Base-by-base conservation (phyloP, 2,888 invertebrate genomes). In the Luperina nickerlii region DNA sequence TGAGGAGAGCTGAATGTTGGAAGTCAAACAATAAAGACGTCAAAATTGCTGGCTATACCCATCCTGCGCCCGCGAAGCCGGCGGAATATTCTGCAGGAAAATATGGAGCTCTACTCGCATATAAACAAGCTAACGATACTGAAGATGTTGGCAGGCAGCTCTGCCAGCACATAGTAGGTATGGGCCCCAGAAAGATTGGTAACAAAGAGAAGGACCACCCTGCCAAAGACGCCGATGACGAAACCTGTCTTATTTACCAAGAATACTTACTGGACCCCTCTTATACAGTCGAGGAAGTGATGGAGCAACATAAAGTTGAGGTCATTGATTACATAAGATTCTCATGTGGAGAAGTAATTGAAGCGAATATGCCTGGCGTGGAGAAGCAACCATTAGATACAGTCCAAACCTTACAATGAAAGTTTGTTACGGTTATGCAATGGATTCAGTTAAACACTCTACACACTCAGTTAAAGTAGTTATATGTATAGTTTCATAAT, bases 161-260 rank as follows among this genome's bases (percentile, higher is more conserved):
- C 13, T 99, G 99, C 92, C 99, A 99, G 93, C 99, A 99, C 92
- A 98, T 99, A 90, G 98, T 99, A 42, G 99, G 99, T 54, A 98
- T 99, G 97, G 98, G 98, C 90, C 99, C 99, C 0, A 94, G 91
- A 62, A 98, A 98, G 95, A 97, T 99, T 82, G 99, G 99, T 0
- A 94, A 97, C 86, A 96, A 97, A 84, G 96, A 96, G 27, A 95
- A 94, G 72, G 98, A 98, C 91, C 94, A 97, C 87, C 98, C 98
- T 13, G 94, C 96, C 0, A 95, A 97, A 85, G 97, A 98, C 89
- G 93, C 97, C 70, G 98, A 98, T 89, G 98, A 98, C 69, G 99
- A 99, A 96, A 97, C 97, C 0, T 97, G 98, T 90, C 97, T 99
- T 83, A 98, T 99, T 80, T 98, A 98, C 94, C 99, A 99, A 94